Conservation (phyloP, 2,113 vertebrate species). For the Seriola dumerili region DNA sequence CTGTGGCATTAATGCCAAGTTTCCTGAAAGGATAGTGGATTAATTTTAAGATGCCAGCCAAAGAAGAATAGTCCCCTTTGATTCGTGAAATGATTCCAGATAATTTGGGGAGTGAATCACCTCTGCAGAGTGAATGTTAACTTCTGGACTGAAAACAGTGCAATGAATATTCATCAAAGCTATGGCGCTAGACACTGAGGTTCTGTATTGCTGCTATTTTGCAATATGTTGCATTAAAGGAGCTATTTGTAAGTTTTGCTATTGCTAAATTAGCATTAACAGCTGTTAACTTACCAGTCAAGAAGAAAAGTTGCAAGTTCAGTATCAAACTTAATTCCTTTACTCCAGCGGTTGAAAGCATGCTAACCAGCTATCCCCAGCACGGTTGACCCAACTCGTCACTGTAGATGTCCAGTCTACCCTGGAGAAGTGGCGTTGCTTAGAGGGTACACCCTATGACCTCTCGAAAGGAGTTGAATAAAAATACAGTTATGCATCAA, state of each 20-base stretch:
- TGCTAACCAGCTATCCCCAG: too few relatives aligned
- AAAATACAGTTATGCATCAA: too few relatives aligned
- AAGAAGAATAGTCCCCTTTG: not conserved
- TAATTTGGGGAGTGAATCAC: not conserved
- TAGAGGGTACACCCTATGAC: too few relatives aligned
- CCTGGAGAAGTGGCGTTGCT: too few relatives aligned
- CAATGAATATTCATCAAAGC: not conserved
- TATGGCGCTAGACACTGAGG: not conserved
- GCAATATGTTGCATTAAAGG: not conserved
- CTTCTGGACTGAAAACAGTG: not conserved
- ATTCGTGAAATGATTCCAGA: slow-evolving; percentile 2
- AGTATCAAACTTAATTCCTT: too few relatives aligned
- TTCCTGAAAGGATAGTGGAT: not conserved
- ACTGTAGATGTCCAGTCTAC: too few relatives aligned
- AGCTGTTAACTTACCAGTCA: too few relatives aligned
- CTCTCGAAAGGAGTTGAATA: too few relatives aligned
- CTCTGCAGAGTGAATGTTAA: not conserved
- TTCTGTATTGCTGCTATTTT: not conserved
- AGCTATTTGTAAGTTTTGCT: not conserved
- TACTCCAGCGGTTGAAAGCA: too few relatives aligned
- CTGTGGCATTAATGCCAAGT: not conserved
- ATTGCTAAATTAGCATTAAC: too few relatives aligned
- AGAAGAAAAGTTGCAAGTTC: too few relatives aligned
- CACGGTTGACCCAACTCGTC: too few relatives aligned
- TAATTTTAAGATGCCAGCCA: not conserved